Percentiles rank a stretch among this genome's conserved stretches.
Evolutionary conservation across 2,797 vertebrate genomes (phyloP).

Genomic region (Numenius phaeopus): DNA sequence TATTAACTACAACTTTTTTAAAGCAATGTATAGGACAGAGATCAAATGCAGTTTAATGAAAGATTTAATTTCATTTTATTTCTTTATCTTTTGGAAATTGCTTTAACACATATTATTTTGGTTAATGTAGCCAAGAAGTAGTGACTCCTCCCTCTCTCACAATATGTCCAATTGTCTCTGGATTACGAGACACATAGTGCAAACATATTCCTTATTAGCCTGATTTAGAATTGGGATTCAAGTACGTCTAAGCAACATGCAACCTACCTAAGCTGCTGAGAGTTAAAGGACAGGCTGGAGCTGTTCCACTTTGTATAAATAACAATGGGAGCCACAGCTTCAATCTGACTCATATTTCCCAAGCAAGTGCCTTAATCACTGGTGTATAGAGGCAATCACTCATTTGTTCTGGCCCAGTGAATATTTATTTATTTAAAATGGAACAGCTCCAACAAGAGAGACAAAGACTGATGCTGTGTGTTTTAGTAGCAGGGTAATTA

Average conservation of each 20-base stretch:
- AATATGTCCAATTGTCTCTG: not conserved
- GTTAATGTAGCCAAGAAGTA: not conserved
- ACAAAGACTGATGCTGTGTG: conserved; percentile 36
- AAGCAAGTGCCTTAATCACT: conserved; percentile 29
- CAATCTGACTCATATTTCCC: conserved; percentile 20
- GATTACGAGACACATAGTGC: not conserved
- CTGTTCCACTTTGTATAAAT: not conserved
- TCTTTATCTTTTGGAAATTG: not conserved
- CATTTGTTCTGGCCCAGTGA: conserved; percentile 50
- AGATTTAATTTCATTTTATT: not conserved
- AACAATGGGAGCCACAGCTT: not conserved
- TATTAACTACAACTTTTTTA: not conserved
- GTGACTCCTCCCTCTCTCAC: not conserved
- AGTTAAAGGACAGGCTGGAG: not conserved
- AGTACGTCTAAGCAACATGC: not conserved
- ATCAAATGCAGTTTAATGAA: not conserved
- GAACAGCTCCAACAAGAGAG: conserved; percentile 27
- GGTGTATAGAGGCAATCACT: conserved; percentile 29
- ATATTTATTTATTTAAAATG: conserved; percentile 69
- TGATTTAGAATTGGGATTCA: not conserved
- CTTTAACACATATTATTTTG: not conserved
- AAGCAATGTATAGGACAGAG: not conserved
- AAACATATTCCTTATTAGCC: not conserved
- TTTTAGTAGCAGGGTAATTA: conserved; percentile 57
- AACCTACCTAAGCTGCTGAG: not conserved